Evolutionary conservation across 2,113 vertebrate species (phyloP).

Genomic region (Oxyruncus cristatus): DNA sequence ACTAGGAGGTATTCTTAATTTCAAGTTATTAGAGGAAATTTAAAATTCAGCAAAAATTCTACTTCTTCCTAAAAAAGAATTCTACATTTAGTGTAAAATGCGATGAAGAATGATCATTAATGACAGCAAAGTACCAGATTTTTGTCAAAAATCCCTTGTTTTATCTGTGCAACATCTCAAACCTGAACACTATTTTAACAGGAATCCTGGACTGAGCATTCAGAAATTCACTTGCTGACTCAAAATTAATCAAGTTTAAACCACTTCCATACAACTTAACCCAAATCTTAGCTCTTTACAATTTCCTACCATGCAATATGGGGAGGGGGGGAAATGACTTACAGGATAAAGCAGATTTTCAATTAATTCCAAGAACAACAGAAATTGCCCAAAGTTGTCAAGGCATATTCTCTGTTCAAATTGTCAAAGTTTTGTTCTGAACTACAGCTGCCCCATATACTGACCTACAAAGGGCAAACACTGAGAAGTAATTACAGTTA

Average conservation of each 20-base stretch:
- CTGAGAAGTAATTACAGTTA: neutral
- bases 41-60: neutral
- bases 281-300: neutral
- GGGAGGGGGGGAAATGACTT: fast-evolving
- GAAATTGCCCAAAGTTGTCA: neutral
- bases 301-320: neutral
- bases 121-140: fast-evolving
- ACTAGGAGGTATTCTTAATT: neutral
- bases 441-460: fast-evolving
- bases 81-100: neutral
- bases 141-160: neutral
- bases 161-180: neutral
- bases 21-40: neutral
- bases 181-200: neutral
- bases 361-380: neutral
- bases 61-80: neutral
- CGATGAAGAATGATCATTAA: neutral
- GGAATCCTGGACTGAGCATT: neutral
- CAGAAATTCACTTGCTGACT: neutral
- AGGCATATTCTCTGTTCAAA: fast-evolving
- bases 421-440: neutral
- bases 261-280: neutral
- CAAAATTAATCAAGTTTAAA: neutral
- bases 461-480: neutral
- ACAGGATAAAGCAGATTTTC: neutral